Evolutionary conservation across 2,888 invertebrate genomes (phyloP), one percentile per base, ranked within the genome.

Genomic region (Fissipunctia ypsillon): DNA sequence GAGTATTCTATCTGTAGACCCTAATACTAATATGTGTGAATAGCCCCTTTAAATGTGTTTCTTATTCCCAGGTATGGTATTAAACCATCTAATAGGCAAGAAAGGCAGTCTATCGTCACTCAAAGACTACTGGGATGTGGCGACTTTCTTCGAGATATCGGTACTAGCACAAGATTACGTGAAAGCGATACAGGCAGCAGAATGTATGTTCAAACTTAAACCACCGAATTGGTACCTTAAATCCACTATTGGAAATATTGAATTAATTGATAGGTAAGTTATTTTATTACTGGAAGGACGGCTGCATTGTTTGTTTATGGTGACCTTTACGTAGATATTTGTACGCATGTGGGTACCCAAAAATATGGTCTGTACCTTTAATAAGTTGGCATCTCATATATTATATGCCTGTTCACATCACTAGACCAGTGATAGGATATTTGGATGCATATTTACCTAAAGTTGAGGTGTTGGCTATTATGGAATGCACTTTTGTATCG

Each of bases 121-220:
- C 31, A 98, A 98, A 87, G 99, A 99, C 92, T 99, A 99, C 91
- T 99, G 99, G 99, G 99, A 99, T 93, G 99, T 99, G 22, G 99
- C 99, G 0, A 99, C 99, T 2, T 99, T 99, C 96, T 99, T 99
- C 93, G 99, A 99, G 95, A 99, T 99, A 85, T 99, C 99, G 63
- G 99, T 99, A 0, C 96, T 99, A 45, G 99, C 99, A 3, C 99
- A 99, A 93, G 99, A 99, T 93, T 99, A 99, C 92, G 97, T 98
- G 22, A 99, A 99, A 94, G 99, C 99, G 0, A 98, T 99, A 86
- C 99, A 99, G 95, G 99, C 99, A 22, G 99, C 99, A 0, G 98
- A 98, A 92, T 98, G 98, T 90, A 99, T 99, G 99, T 99, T 98
- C 88, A 98, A 98, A 93, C 92, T 99, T 71, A 99, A 98, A 94